These are phyloP conservation scores for Patella depressa DNA, from an alignment of 2,888 invertebrate genomes.

Conservation along the genomic window DNA sequence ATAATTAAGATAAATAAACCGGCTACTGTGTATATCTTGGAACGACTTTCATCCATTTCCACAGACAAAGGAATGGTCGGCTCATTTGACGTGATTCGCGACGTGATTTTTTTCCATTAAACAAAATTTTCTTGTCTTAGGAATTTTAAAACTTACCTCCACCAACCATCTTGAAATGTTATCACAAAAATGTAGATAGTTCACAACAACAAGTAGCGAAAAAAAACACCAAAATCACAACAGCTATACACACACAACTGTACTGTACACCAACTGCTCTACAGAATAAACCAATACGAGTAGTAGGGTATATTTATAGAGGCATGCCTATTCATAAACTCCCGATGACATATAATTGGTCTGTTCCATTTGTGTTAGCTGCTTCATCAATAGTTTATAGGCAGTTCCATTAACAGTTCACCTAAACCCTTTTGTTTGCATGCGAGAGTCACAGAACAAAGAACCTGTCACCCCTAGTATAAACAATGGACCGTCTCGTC, in stretches of 20 bases:
- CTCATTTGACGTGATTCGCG: neutral
- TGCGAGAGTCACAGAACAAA: conserved; percentile 18
- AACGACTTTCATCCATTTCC: neutral
- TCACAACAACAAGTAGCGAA: conserved; percentile 20
- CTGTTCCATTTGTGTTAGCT: conserved; percentile 15
- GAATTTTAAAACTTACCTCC: conserved; percentile 23
- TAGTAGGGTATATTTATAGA: conserved; percentile 25
- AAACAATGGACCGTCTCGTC: conserved; percentile 14
- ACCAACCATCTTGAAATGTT: conserved; percentile 22
- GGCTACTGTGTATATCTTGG: too few relatives aligned
- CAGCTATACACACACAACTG: conserved; percentile 20
- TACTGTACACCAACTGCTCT: conserved; percentile 15
- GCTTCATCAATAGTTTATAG: conserved; percentile 22
- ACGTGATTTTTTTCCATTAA: too few relatives aligned
- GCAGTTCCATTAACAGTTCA: conserved; percentile 23
- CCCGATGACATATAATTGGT: conserved; percentile 20
- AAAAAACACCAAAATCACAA: conserved; percentile 17
- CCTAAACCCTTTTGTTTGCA: conserved; percentile 23
- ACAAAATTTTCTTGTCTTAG: too few relatives aligned
- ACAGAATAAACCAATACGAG: conserved; percentile 5
- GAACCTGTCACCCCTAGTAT: conserved; percentile 26
- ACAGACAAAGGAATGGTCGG: conserved; percentile 6
- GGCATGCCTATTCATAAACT: conserved; percentile 28
- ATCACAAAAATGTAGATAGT: conserved; percentile 3
- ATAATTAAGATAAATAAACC: too few relatives aligned